phyloP scores from a whole-genome alignment of 2,113 vertebrate genomes.

The Porphyrio hochstetteri region DNA sequence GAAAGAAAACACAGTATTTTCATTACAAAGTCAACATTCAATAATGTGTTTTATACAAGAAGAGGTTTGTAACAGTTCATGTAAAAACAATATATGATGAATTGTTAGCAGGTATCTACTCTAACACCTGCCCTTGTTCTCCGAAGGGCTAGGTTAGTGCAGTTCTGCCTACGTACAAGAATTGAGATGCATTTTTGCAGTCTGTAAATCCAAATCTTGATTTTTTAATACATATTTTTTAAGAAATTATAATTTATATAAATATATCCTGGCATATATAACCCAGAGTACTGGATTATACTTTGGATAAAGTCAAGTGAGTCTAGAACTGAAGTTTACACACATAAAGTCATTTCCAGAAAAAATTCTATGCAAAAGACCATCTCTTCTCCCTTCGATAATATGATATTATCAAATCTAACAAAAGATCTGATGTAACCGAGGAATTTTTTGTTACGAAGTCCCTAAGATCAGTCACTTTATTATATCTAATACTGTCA shows the following conservation, averaged over 20 bases:
- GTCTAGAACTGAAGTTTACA: background rate
- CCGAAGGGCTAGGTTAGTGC: background rate
- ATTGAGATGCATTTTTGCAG: background rate
- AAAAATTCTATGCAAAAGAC: slow-evolving; percentile 1
- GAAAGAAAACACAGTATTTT: background rate
- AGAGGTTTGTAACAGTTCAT: background rate
- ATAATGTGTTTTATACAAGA: background rate
- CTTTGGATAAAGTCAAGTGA: background rate
- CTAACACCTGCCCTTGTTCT: background rate
- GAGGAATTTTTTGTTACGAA: slow-evolving; percentile 22
- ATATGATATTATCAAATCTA: slow-evolving; percentile 61
- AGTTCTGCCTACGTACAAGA: background rate
- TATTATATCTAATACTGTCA: slow-evolving; percentile 28
- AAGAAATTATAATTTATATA: background rate
- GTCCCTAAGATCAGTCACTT: slow-evolving; percentile 54
- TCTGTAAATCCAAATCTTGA: background rate
- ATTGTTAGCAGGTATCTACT: background rate
- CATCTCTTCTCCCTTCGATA: slow-evolving; percentile 23
- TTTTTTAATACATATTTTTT: background rate
- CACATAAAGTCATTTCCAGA: background rate
- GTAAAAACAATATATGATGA: background rate
- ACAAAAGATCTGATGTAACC: slow-evolving; percentile 47
- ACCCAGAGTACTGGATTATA: background rate
- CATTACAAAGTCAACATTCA: background rate
- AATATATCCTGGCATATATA: background rate